phyloP scores from a whole-genome alignment of 2,888 invertebrate species.

The Iselma pallidipennis region DNA sequence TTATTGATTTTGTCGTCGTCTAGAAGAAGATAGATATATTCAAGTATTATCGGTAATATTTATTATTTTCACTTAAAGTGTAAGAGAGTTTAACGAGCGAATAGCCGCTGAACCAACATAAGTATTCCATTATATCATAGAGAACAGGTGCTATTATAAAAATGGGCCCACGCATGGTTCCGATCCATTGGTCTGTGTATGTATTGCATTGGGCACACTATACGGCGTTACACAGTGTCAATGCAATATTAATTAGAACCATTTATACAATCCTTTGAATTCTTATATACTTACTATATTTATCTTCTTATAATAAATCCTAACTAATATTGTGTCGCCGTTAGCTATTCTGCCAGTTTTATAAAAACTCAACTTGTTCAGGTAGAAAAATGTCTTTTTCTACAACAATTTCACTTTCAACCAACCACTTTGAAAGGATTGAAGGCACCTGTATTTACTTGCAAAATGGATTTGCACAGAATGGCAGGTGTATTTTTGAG shows the following conservation, averaged over 20 bases:
- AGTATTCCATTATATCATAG: conserved; percentile 55
- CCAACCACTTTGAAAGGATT: background rate
- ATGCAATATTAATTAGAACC: conserved; percentile 42
- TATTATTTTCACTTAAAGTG: conserved; percentile 52
- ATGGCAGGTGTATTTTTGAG: background rate
- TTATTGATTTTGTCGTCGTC: background rate
- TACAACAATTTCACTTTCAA: conserved; percentile 25
- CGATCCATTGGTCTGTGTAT: conserved; percentile 41
- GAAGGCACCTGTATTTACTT: background rate
- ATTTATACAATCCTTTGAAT: conserved; percentile 9
- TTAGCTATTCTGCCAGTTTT: too few relatives aligned
- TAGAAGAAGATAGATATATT: background rate
- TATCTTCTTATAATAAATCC: too few relatives aligned
- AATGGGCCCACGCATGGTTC: conserved; percentile 53
- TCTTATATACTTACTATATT: background rate
- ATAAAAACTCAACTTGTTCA: too few relatives aligned
- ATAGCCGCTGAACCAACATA: conserved; percentile 48
- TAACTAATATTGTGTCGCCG: too few relatives aligned
- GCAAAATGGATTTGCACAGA: background rate
- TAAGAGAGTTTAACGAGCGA: conserved; percentile 50
- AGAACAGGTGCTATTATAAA: conserved; percentile 54
- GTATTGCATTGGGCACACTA: conserved; percentile 20
- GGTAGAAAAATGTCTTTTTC: too few relatives aligned
- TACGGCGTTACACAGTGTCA: conserved; percentile 36
- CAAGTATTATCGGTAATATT: conserved; percentile 47